Base-by-base conservation (phyloP, 2,888 invertebrate species). In the Diarsia brunnea region DNA sequence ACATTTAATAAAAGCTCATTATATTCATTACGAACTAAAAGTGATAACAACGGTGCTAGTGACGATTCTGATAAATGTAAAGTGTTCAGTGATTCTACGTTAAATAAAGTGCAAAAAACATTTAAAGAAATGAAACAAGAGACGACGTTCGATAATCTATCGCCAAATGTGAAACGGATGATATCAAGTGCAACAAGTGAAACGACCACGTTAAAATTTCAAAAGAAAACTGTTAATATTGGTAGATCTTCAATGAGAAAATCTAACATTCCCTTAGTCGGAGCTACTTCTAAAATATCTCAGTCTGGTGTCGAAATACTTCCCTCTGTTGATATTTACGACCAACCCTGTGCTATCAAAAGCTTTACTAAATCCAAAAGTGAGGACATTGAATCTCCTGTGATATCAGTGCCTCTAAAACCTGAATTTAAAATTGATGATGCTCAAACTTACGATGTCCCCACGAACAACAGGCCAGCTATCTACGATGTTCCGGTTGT, bases 91-190 rank as follows among this genome's bases (percentile, higher is more conserved):
- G 95, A 95, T 88, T 86, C 89, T 69, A 76, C 90, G 76, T 87
- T 92, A 81, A 85, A 87, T 80, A 93, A 92, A 91, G 88, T 93
- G 78, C 93, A 94, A 90, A 95, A 94, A 88, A 94, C 93, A 84
- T 90, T 94, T 73, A 94, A 92, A 88, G 96, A 96, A 80, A 87
- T 86, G 31, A 94, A 94, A 87, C 90, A 86, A 80, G 90, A 95
- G 73, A 88, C 93, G 1, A 90, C 95, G 65, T 97, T 97, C 89
- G 96, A 97, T 73, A 97, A 97, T 89, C 93, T 97, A 21, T 97
- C 97, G 27, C 97, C 97, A 8, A 97, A 97, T 88, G 97, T 97
- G 8, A 97, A 97, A 90, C 94, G 97, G 82, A 97, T 97, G 94
- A 95, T 97, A 81, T 97, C 97, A 7, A 95, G 97, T 91, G 97